Evolutionary conservation across 2,797 vertebrate genomes (phyloP).

Genomic region (Sebastes trivittatus): DNA sequence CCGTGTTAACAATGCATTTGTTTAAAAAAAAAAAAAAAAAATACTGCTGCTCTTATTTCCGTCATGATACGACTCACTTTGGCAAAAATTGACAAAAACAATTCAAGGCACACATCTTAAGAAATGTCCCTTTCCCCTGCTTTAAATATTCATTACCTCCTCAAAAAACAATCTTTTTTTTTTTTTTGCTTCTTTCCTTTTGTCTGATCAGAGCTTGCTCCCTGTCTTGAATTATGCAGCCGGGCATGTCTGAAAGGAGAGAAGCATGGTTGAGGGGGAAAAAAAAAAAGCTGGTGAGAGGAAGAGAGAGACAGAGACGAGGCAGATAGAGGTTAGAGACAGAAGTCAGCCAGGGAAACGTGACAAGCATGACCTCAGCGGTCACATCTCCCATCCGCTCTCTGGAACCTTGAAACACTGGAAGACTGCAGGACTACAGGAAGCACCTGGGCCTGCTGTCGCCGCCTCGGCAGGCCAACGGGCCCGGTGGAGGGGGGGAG

Average conservation of each 20-base stretch:
- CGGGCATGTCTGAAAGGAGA: slow-evolving; percentile 41
- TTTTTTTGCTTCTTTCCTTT: slow-evolving; percentile 23
- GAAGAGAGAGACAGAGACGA: slow-evolving; percentile 9
- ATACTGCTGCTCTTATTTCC: slow-evolving; percentile 17
- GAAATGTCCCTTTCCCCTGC: slow-evolving; percentile 30
- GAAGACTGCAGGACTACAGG: slow-evolving; percentile 18
- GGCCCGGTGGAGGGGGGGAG: not conserved
- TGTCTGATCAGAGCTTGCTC: slow-evolving; percentile 61
- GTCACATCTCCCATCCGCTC: slow-evolving; percentile 16
- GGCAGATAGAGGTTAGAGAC: slow-evolving; percentile 57
- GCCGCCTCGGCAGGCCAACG: not conserved
- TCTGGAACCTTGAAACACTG: slow-evolving; percentile 16
- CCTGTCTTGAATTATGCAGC: slow-evolving; percentile 66
- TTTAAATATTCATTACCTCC: slow-evolving; percentile 69
- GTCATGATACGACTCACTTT: not conserved
- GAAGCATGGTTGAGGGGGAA: not conserved
- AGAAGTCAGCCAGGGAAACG: slow-evolving; percentile 29
- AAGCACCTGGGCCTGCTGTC: slow-evolving; percentile 14
- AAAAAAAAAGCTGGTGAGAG: not conserved
- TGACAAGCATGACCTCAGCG: slow-evolving; percentile 45
- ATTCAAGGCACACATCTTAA: slow-evolving; percentile 29
- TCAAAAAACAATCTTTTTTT: slow-evolving; percentile 14
- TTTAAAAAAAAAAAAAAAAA: not conserved
- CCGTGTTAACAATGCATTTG: slow-evolving; percentile 3
- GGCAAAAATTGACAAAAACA: slow-evolving; percentile 36